phyloP scores from a whole-genome alignment of 1,140 invertebrate species.

The Dendrolimus kikuchii region DNA sequence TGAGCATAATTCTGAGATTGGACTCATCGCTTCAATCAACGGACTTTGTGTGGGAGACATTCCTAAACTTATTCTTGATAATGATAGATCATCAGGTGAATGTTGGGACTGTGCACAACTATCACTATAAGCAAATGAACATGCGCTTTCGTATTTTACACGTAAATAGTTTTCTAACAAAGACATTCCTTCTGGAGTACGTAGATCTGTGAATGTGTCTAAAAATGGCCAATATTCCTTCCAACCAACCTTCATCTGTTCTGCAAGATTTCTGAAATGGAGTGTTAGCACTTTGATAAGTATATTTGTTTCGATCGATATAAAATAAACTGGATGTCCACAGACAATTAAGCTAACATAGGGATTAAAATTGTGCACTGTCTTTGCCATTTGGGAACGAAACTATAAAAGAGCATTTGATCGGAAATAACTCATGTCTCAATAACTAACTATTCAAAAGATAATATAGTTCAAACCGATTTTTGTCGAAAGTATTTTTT shows the following conservation, averaged over 20 bases:
- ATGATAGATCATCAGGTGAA: conserved; percentile 30
- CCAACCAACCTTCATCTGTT: conserved; percentile 85
- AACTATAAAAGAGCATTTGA: too few species aligned
- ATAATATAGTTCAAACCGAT: too few species aligned
- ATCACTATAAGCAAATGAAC: conserved; percentile 51
- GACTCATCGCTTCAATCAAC: conserved; percentile 51
- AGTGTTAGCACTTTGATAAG: not conserved
- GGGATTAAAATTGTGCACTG: too few species aligned
- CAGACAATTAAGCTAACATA: too few species aligned
- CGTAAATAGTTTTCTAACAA: conserved; percentile 84
- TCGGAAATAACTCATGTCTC: too few species aligned
- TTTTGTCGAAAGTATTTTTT: too few species aligned
- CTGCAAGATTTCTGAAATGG: conserved; percentile 79
- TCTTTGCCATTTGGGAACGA: too few species aligned
- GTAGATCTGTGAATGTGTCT: conserved; percentile 83
- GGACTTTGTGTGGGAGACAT: conserved; percentile 27
- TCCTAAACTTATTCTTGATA: conserved; percentile 43
- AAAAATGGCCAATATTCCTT: conserved; percentile 94
- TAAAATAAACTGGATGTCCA: too few species aligned
- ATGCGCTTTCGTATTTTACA: conserved; percentile 58
- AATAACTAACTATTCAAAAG: too few species aligned
- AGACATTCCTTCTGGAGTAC: conserved; percentile 78
- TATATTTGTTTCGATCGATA: too few species aligned
- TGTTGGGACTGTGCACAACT: conserved; percentile 35
- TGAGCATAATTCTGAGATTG: conserved; percentile 73